Conservation (phyloP, 2,888 invertebrate species). For the Chromoteleia sp. region DNA sequence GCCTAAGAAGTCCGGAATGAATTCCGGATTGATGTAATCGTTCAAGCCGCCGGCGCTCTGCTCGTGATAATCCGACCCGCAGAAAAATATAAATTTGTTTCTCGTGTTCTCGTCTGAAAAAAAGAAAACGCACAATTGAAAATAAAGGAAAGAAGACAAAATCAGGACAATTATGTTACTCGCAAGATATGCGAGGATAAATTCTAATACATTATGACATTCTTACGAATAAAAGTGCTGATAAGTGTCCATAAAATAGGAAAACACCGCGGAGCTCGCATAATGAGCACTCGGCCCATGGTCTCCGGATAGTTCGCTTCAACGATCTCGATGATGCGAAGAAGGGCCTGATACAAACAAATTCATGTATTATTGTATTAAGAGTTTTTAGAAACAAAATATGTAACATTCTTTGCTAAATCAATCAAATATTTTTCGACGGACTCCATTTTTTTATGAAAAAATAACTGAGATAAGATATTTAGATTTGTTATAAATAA, state of each 20-base stretch:
- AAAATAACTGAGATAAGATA: too few relatives aligned
- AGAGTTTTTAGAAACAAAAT: too few relatives aligned
- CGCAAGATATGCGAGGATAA: neutral
- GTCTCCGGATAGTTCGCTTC: slow-evolving; percentile 98
- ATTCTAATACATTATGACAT: slow-evolving; percentile 14
- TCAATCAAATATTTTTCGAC: too few relatives aligned
- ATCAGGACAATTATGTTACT: slow-evolving; percentile 16
- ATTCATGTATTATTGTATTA: slow-evolving; percentile 8
- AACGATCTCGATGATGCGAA: slow-evolving; percentile 91
- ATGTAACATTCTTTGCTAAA: too few relatives aligned
- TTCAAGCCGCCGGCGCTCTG: slow-evolving; percentile 92
- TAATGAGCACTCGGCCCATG: slow-evolving; percentile 95
- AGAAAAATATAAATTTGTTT: slow-evolving; percentile 96
- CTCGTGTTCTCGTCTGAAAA: slow-evolving; percentile 94
- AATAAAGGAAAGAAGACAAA: neutral
- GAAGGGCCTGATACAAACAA: slow-evolving; percentile 86
- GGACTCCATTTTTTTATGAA: too few relatives aligned
- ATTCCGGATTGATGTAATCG: slow-evolving; percentile 93
- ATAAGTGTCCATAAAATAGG: slow-evolving; percentile 98
- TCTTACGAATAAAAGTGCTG: slow-evolving; percentile 94
- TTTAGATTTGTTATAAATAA: too few relatives aligned
- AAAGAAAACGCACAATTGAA: slow-evolving; percentile 1
- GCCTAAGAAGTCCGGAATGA: slow-evolving; percentile 97
- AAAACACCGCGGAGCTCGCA: slow-evolving; percentile 96
- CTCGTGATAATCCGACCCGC: slow-evolving; percentile 92